Evolutionary conservation across 2,113 vertebrate genomes (phyloP).

Genomic region (Caranx ignobilis): DNA sequence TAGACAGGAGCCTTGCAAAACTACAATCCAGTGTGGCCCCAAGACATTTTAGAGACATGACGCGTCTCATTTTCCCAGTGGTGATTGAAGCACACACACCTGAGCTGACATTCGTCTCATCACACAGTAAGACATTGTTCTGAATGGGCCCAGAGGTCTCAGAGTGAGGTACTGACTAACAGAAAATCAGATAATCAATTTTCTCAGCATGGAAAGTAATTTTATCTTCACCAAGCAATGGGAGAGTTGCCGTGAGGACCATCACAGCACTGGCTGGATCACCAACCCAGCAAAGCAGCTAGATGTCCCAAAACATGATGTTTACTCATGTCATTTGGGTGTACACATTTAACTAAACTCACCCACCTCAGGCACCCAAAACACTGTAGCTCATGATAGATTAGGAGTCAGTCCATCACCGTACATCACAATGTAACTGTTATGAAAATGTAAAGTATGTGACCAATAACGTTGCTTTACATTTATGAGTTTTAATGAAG

Average conservation of each 20-base stretch:
- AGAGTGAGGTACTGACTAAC: neutral
- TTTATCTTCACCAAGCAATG: conserved; percentile 7
- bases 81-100: neutral
- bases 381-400: too few species aligned
- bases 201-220: neutral
- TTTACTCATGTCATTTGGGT: too few species aligned
- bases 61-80: neutral
- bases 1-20: too few species aligned
- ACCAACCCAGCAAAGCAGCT: too few species aligned
- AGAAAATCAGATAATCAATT: neutral
- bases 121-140: neutral
- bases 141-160: neutral
- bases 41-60: neutral
- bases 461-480: too few species aligned
- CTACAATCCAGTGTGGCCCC: neutral
- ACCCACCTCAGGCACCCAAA: too few species aligned
- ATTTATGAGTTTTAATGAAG: too few species aligned
- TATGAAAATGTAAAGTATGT: too few species aligned
- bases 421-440: too few species aligned
- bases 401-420: too few species aligned
- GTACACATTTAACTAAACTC: too few species aligned
- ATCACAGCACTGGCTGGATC: neutral
- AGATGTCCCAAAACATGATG: too few species aligned
- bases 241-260: neutral
- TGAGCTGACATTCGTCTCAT: neutral